Conservation (phyloP, 1,140 invertebrate genomes). For the Fragariocoptes setiger region DNA sequence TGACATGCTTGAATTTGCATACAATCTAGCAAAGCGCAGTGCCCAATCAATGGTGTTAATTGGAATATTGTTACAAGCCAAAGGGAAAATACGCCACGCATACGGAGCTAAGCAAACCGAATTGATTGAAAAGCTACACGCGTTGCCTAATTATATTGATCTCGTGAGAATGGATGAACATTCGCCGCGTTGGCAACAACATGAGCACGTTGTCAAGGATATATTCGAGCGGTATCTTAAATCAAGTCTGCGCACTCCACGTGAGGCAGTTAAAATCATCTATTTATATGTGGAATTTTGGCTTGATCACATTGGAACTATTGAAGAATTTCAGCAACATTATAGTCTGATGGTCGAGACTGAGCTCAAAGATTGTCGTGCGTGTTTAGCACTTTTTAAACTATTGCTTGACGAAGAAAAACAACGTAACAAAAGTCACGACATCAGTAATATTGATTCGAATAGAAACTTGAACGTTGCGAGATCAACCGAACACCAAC, state of each 20-base stretch:
- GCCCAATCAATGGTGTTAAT: not conserved
- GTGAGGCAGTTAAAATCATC: not conserved
- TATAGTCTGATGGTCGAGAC: not conserved
- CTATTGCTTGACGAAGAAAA: not conserved
- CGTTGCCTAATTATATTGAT: not conserved
- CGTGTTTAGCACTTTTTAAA: not conserved
- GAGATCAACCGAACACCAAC: not conserved
- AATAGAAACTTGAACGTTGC: not conserved
- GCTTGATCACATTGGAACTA: not conserved
- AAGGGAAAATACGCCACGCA: not conserved
- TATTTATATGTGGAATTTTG: not conserved
- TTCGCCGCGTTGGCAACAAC: not conserved
- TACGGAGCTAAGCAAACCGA: not conserved
- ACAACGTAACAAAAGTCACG: not conserved
- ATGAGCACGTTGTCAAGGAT: not conserved
- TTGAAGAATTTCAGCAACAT: not conserved
- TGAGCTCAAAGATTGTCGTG: not conserved
- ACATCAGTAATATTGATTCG: not conserved
- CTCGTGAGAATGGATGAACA: not conserved
- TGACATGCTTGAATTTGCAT: constrained; percentile 5
- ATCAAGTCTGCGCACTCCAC: not conserved
- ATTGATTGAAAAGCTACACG: not conserved
- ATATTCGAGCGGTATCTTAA: not conserved
- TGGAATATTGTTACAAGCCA: not conserved
- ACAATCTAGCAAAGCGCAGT: constrained; percentile 11